Evolutionary conservation across 2,888 invertebrate genomes (phyloP), one percentile per base, ranked within the genome.

Genomic region (Erebia palarica): DNA sequence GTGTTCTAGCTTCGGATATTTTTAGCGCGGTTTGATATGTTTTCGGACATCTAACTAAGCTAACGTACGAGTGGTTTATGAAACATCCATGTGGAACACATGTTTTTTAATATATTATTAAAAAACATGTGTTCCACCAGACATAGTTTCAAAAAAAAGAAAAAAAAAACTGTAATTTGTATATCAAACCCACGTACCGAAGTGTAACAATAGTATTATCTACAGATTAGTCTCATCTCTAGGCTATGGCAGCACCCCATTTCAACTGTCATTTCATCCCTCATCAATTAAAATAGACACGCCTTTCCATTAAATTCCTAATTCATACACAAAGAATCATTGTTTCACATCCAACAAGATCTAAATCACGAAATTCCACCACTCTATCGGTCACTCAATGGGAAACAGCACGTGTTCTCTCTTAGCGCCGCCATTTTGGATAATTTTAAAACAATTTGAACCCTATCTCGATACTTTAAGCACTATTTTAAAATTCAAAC

Each of bases 381-480:
- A 71, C 68, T 68, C 65, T 53, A 57, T 58, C 69, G 69, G 72
- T 72, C 72, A 72, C 58, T 69, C 61, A 14, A 72, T 69, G 72
- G 72, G 72, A 72, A 72, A 63, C 66, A 53, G 66, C 72, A 72
- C 72, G 69, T 72, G 72, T 69, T 58, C 68, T 36, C 71, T 68
- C 71, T 65, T 53, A 55, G 10, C 44, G 18, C 57, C 10, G 66
- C 53, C 66, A 57, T 57, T 66, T 66, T 66, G 21, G 18, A 16
- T 7, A 7, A 1, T 36, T 36, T 5, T 5, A 13, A 42, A 53
- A 47, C 47, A 18, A 55, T 65, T 65, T 55, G 7, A 55, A 65
- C 36, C 10, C 42, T 65, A 65, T 5, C 13, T 0, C 7, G 1
- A 18, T 14, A 8, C 2, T 21, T 18, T 47, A 63, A 63, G 21